Conservation (phyloP, 35 echinoderm and acorn worm genomes). For the Ophioderma brevispina region DNA sequence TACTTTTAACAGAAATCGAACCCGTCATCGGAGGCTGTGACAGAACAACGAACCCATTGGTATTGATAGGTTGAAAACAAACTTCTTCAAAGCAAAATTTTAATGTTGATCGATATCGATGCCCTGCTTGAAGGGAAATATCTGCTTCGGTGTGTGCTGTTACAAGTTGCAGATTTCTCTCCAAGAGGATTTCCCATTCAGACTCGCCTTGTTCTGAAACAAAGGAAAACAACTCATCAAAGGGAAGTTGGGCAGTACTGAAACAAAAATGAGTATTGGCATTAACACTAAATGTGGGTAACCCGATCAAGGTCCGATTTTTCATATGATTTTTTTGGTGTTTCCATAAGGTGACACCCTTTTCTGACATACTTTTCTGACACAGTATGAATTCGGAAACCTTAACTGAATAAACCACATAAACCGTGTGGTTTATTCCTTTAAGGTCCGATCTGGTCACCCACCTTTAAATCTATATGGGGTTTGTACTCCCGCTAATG, state of each 20-base stretch:
- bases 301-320: not conserved
- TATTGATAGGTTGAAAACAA: slow-evolving; percentile 2
- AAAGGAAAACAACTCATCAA: not conserved
- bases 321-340: no score
- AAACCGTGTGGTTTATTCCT: no score
- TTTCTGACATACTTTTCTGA: no score
- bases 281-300: no score
- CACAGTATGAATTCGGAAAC: no score
- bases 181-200: not conserved
- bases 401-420: no score
- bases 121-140: not conserved
- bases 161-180: not conserved
- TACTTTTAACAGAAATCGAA: not conserved
- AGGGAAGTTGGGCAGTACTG: not conserved
- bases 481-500: no score
- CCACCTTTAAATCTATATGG: no score
- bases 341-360: no score
- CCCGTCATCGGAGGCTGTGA: not conserved
- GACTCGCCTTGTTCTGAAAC: not conserved
- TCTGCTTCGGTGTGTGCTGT: not conserved
- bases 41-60: slow-evolving; percentile 20
- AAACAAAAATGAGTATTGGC: not conserved
- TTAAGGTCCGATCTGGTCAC: no score
- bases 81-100: not conserved
- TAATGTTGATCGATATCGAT: not conserved